These are phyloP conservation scores for Acheta domesticus DNA, from an alignment of 2,888 invertebrate species.

Conservation along the genomic window DNA sequence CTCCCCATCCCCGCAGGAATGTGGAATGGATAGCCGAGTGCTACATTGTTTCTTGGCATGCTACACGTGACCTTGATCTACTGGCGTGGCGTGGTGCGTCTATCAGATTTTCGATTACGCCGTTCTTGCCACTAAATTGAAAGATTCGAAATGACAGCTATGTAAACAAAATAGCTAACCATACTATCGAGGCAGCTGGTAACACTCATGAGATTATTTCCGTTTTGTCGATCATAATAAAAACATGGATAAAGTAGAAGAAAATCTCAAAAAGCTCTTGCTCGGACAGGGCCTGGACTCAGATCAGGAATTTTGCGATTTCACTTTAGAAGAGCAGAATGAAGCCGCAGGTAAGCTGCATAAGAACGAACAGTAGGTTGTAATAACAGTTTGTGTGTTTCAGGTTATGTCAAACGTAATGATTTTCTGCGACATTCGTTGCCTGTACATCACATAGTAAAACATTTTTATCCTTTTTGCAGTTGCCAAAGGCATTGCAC, in stretches of 20 bases:
- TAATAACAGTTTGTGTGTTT: slow-evolving; percentile 19
- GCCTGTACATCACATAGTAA: not conserved
- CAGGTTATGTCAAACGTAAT: not conserved
- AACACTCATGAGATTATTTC: too few species aligned
- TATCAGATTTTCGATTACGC: too few species aligned
- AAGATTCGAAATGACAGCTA: too few species aligned
- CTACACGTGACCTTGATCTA: not conserved
- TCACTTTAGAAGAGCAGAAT: slow-evolving; percentile 79
- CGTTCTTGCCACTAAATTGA: too few species aligned
- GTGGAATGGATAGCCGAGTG: not conserved
- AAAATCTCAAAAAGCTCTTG: slow-evolving; percentile 60
- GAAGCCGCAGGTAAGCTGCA: slow-evolving; percentile 60
- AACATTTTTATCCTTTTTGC: slow-evolving; percentile 32
- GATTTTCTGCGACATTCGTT: too few species aligned
- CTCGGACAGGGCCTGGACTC: slow-evolving; percentile 66
- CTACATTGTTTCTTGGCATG: not conserved
- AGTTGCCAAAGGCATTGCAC: slow-evolving; percentile 81
- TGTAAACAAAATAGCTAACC: too few species aligned
- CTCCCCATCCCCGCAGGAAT: not conserved
- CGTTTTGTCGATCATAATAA: not conserved
- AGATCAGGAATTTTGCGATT: slow-evolving; percentile 76
- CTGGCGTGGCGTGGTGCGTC: not conserved
- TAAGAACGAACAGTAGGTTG: not conserved
- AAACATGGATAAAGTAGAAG: slow-evolving; percentile 57
- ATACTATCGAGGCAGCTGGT: too few species aligned